Evolutionary conservation across 2,113 vertebrate species (phyloP).

Genomic region (Myotis davidii): DNA sequence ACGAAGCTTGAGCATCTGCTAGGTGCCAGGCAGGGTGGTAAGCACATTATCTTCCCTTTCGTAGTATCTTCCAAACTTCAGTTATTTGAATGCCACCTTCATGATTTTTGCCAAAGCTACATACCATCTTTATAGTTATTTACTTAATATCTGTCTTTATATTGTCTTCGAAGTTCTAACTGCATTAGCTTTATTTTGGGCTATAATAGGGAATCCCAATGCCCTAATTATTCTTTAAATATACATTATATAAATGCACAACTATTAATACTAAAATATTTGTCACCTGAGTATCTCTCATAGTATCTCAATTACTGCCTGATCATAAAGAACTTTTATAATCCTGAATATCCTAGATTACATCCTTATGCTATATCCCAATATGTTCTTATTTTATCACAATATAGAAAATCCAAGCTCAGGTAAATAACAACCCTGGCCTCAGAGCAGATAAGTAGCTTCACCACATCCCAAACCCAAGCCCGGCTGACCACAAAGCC

Average conservation of each 20-base stretch:
- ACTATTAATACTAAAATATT: neutral
- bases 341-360: neutral
- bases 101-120: neutral
- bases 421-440: neutral
- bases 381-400: neutral
- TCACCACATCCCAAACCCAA: neutral
- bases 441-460: neutral
- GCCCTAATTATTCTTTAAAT: conserved; percentile 21
- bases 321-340: neutral
- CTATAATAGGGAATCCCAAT: neutral
- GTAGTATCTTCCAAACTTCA: neutral
- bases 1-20: neutral
- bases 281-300: neutral
- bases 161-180: conserved; percentile 15
- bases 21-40: neutral
- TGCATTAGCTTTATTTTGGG: neutral
- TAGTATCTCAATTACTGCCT: neutral
- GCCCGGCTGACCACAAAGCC: neutral
- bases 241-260: neutral
- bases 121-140: neutral
- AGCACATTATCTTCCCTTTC: neutral
- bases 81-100: neutral
- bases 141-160: neutral
- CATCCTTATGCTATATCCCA: neutral
- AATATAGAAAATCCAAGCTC: neutral